These are phyloP conservation scores for Drosophila tristis DNA, from an alignment of 1,140 invertebrate genomes.

Conservation along the genomic window DNA sequence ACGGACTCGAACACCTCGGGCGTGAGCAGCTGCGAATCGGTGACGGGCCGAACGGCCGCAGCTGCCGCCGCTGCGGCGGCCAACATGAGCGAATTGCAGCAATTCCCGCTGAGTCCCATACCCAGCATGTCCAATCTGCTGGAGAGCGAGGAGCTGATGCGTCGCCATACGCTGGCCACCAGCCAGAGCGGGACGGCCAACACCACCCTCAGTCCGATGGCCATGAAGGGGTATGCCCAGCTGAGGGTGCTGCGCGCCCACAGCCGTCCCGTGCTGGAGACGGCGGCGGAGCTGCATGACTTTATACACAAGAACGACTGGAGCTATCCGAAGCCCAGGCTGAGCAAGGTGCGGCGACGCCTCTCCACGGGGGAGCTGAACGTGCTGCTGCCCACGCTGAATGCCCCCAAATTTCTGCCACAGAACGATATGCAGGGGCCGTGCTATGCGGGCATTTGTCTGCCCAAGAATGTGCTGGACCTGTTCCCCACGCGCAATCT, in stretches of 20 bases:
- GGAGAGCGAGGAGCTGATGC: slow-evolving; percentile 76
- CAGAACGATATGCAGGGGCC: slow-evolving; percentile 74
- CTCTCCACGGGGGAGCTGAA: slow-evolving; percentile 66
- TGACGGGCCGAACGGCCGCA: slow-evolving; percentile 84
- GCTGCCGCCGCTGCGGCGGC: slow-evolving; percentile 59
- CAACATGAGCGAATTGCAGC: slow-evolving; percentile 86
- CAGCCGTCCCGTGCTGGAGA: slow-evolving; percentile 85
- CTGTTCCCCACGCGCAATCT: slow-evolving; percentile 87
- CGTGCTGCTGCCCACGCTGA: slow-evolving; percentile 64
- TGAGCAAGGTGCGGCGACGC: slow-evolving; percentile 60
- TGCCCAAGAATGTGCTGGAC: slow-evolving; percentile 88
- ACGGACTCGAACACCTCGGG: slow-evolving; percentile 92
- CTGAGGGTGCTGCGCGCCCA: slow-evolving; percentile 89
- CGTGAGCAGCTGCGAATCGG: slow-evolving; percentile 91
- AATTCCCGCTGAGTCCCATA: slow-evolving; percentile 91
- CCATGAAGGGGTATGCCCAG: slow-evolving; percentile 92
- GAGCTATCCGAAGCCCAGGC: slow-evolving; percentile 61
- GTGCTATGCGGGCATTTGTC: slow-evolving; percentile 87
- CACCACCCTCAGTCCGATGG: slow-evolving; percentile 86
- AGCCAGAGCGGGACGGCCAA: slow-evolving; percentile 39
- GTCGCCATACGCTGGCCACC: slow-evolving; percentile 65
- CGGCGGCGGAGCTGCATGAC: slow-evolving; percentile 72
- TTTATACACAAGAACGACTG: slow-evolving; percentile 68
- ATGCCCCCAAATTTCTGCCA: slow-evolving; percentile 71
- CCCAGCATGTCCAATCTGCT: slow-evolving; percentile 90